Conservation (phyloP, 1,140 invertebrate species). For the Macrocentrus cingulum region DNA sequence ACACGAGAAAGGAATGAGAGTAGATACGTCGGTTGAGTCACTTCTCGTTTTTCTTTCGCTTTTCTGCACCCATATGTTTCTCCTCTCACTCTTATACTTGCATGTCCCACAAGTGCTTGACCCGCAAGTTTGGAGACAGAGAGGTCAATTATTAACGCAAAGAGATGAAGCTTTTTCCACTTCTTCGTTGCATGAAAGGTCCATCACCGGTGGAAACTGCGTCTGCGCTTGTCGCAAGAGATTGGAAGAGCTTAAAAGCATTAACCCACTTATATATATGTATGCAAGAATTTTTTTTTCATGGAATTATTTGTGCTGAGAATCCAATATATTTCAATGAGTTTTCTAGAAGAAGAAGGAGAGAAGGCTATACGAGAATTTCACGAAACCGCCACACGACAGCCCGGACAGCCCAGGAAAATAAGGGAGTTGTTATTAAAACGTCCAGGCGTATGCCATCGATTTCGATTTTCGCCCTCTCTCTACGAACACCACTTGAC, state of each 20-base stretch:
- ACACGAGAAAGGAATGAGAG: neutral
- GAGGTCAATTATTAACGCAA: conserved; percentile 18
- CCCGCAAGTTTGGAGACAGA: conserved; percentile 7
- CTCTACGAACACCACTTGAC: conserved; percentile 15
- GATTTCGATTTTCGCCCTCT: neutral
- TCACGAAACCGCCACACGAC: conserved; percentile 13
- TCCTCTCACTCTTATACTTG: conserved; percentile 1
- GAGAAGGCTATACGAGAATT: neutral
- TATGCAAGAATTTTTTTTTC: no score
- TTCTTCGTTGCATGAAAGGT: no score
- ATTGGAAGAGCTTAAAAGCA: neutral
- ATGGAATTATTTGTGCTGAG: no score
- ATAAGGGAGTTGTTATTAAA: conserved; percentile 32
- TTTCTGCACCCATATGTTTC: conserved; percentile 4
- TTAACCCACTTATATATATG: no score
- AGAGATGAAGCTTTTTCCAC: conserved; percentile 11
- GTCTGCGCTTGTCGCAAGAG: neutral
- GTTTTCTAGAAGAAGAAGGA: neutral
- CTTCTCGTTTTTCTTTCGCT: neutral
- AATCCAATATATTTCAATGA: neutral
- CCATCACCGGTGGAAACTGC: no score
- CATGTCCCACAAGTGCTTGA: conserved; percentile 6
- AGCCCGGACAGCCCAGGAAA: conserved; percentile 12
- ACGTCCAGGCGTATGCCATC: conserved; percentile 11
- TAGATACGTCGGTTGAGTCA: neutral